Percentiles rank a stretch among this genome's conserved stretches.
These are phyloP conservation scores for Deroplatys truncata DNA, from an alignment of 2,888 invertebrate genomes.

Conservation along the genomic window DNA sequence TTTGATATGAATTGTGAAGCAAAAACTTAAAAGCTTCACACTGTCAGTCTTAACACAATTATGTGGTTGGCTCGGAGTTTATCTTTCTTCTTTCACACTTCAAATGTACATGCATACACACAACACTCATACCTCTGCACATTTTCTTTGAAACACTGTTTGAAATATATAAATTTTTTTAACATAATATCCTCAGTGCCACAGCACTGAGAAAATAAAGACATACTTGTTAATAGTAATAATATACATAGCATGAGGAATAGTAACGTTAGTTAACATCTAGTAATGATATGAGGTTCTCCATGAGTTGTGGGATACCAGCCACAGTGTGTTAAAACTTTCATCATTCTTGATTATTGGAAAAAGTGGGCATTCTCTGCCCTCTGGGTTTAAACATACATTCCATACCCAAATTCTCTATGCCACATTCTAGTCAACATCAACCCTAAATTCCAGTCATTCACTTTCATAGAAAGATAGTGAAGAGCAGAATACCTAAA, in stretches of 20 bases:
- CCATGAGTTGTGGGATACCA: not conserved
- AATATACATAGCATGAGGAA: not conserved
- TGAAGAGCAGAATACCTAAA: not conserved
- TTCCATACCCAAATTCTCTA: not conserved
- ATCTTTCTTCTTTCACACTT: not conserved
- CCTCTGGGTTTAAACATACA: not conserved
- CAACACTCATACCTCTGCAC: not conserved
- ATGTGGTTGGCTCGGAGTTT: slow-evolving; percentile 9
- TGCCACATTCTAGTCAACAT: not conserved
- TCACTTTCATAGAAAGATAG: not conserved
- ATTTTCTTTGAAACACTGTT: not conserved
- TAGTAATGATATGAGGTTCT: not conserved
- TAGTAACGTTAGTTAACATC: not conserved
- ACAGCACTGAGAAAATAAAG: not conserved
- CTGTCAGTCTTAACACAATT: slow-evolving; percentile 2
- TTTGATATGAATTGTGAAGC: not conserved
- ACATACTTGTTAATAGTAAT: not conserved
- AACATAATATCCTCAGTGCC: not conserved
- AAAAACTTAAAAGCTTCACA: not conserved
- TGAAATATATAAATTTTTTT: not conserved
- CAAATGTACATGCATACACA: not conserved
- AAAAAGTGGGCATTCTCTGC: not conserved
- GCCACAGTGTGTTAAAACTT: not conserved
- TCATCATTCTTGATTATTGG: not conserved
- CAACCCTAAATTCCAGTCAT: not conserved